phyloP scores from a whole-genome alignment of 2,797 vertebrate species.

The Tokudaia tokunoshimensis region DNA sequence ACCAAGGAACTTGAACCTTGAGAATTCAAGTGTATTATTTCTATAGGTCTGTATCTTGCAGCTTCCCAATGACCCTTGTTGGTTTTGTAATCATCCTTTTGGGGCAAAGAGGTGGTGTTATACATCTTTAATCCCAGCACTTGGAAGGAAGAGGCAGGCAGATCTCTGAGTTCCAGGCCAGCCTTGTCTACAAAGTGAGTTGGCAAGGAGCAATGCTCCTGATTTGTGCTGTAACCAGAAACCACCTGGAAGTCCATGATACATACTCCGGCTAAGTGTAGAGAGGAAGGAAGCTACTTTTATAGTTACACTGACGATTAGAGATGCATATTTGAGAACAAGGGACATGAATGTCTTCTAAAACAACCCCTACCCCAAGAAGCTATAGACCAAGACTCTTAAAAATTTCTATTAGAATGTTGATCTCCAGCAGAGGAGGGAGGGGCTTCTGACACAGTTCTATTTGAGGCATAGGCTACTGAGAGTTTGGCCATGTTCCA shows the following conservation, averaged over 20 bases:
- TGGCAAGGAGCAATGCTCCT: background rate
- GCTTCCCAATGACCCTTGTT: background rate
- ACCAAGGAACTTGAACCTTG: background rate
- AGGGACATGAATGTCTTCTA: background rate
- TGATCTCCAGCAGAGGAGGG: background rate
- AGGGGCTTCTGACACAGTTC: background rate
- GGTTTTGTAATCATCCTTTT: conserved; percentile 12
- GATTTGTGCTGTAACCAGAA: background rate
- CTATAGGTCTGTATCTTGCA: background rate
- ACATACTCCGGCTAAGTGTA: background rate
- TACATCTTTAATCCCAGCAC: no score
- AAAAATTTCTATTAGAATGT: background rate
- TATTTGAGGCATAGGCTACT: background rate
- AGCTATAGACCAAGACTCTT: background rate
- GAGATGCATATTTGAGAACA: background rate
- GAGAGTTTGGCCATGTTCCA: background rate
- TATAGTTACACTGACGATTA: background rate
- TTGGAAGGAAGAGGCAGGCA: no score
- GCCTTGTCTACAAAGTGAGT: background rate
- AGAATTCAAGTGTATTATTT: background rate
- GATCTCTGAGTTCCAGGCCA: no score
- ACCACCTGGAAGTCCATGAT: background rate
- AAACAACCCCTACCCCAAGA: background rate
- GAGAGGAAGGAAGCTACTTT: background rate
- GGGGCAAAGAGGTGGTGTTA: background rate